phyloP scores from a whole-genome alignment of 2,797 vertebrate species.

The Sebastes iracundus region DNA sequence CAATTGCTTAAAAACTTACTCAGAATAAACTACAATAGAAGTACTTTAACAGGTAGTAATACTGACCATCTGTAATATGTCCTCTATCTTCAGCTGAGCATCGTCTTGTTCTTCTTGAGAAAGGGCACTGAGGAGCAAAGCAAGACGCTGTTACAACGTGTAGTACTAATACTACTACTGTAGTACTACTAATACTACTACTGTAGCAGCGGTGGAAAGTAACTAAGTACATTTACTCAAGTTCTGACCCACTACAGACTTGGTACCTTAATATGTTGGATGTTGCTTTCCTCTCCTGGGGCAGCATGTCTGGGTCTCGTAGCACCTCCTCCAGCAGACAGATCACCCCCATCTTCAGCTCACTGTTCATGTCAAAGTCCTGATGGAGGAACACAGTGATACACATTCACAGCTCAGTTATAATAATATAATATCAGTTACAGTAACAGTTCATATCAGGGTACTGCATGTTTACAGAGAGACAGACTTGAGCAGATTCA shows the following conservation, averaged over 20 bases:
- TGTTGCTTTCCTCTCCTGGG: constrained; percentile 95
- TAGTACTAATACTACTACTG: too few relatives aligned
- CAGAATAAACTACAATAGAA: neutral
- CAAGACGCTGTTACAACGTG: neutral
- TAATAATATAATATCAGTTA: neutral
- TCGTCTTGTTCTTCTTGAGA: constrained; percentile 96
- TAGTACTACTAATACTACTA: neutral
- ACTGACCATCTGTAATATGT: constrained; percentile 91
- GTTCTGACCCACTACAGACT: too few relatives aligned
- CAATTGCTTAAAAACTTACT: neutral
- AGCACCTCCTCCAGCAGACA: constrained; percentile 93
- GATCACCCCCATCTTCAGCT: constrained; percentile 91
- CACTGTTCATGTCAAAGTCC: constrained; percentile 95
- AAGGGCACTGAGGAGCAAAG: constrained; percentile 84
- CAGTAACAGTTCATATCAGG: neutral
- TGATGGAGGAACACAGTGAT: constrained; percentile 51
- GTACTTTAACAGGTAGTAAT: neutral
- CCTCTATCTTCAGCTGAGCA: constrained; percentile 90
- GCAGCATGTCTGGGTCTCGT: constrained; percentile 93
- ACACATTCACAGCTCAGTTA: neutral
- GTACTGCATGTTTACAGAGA: neutral
- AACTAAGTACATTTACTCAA: neutral
- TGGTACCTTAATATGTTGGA: constrained; percentile 87
- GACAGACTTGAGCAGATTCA: neutral
- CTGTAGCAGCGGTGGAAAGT: neutral